These are phyloP conservation scores for Sinocyclocheilus maitianheensis DNA, from an alignment of 2,113 vertebrate genomes.

Conservation along the genomic window DNA sequence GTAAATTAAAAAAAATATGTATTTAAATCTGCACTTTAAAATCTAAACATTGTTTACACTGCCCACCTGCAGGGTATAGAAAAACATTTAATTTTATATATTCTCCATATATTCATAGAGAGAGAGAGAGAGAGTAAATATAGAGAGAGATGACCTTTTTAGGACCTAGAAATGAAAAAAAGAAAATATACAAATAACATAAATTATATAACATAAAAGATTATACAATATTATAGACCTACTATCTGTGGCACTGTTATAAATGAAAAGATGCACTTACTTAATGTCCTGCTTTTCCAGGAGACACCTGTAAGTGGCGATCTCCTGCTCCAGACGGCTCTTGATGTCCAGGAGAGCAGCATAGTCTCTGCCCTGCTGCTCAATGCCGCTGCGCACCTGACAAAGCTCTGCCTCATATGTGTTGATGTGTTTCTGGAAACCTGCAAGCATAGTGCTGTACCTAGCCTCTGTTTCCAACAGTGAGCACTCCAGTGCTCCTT, in stretches of 20 bases:
- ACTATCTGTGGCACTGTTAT: not conserved
- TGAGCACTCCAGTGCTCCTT: slow-evolving; percentile 75
- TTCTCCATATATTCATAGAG: not conserved
- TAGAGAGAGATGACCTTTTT: too few relatives aligned
- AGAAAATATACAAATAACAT: not conserved
- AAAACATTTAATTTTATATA: not conserved
- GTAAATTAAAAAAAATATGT: not conserved
- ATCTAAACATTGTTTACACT: too few relatives aligned
- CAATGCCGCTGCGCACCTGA: slow-evolving; percentile 71
- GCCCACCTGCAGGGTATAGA: not conserved
- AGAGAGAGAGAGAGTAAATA: too few relatives aligned
- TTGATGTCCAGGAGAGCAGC: slow-evolving; percentile 59
- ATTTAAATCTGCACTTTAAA: not conserved
- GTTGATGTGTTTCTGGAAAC: slow-evolving; percentile 75
- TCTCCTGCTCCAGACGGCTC: slow-evolving; percentile 78
- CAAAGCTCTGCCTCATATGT: slow-evolving; percentile 71
- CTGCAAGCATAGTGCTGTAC: slow-evolving; percentile 70
- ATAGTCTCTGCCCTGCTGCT: slow-evolving; percentile 76
- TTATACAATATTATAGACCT: not conserved
- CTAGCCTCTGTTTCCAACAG: slow-evolving; percentile 74
- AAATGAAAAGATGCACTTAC: slow-evolving; percentile 54
- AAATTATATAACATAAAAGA: not conserved
- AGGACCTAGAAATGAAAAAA: not conserved
- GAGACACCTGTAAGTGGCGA: slow-evolving; percentile 78
- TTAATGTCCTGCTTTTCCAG: slow-evolving; percentile 76